Conservation (phyloP, 2,888 invertebrate species). For the Acleris laterana region DNA sequence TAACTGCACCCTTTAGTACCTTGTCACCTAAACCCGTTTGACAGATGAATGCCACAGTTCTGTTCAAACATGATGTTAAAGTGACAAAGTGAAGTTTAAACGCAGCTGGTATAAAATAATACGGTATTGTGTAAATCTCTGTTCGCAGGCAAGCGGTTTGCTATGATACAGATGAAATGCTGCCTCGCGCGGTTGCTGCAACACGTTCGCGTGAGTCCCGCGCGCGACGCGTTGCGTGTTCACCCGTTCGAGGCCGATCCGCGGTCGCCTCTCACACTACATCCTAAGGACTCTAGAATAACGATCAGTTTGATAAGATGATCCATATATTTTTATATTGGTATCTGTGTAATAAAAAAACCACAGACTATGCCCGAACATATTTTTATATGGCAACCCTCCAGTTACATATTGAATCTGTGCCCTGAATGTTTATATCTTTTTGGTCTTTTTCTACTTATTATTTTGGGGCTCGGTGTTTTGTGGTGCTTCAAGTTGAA, state of each 20-base stretch:
- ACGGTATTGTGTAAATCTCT: neutral
- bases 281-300: slow-evolving; percentile 68
- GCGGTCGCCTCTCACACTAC: slow-evolving; percentile 69
- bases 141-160: slow-evolving; percentile 73
- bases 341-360: neutral
- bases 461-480: too few species aligned
- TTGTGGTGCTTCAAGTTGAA: too few species aligned
- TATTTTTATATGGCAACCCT: too few species aligned
- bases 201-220: slow-evolving; percentile 55
- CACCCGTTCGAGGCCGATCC: slow-evolving; percentile 69
- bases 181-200: slow-evolving; percentile 65
- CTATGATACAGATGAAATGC: slow-evolving; percentile 77
- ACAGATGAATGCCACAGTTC: too few species aligned
- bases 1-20: too few species aligned
- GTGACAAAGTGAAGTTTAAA: too few species aligned
- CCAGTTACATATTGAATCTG: too few species aligned
- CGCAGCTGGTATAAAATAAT: neutral
- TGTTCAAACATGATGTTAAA: too few species aligned
- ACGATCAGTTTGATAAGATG: slow-evolving; percentile 67
- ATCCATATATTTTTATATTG: slow-evolving; percentile 15
- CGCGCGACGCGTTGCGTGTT: slow-evolving; percentile 44
- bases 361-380: too few species aligned
- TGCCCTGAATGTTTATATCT: too few species aligned
- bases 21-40: too few species aligned
- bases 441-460: too few species aligned